Base-by-base conservation (phyloP, 2,113 vertebrate genomes). In the Hippopotamus amphibius region DNA sequence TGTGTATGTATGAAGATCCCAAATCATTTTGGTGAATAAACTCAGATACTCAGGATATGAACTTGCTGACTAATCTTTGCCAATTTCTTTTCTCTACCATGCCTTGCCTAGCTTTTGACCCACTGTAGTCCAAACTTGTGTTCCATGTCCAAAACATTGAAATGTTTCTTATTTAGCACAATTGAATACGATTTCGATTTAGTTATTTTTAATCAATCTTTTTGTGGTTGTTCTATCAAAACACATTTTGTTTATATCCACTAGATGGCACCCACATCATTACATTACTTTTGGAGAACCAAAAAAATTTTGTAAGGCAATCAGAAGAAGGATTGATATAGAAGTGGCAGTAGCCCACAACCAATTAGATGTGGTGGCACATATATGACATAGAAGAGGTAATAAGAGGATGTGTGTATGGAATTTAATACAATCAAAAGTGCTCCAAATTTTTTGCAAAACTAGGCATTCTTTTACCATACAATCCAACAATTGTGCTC, bases 21-120 rank as follows among this genome's bases (percentile, higher is more conserved):
- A 66, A 72, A 84, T 79, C 22, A 82, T n/a, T 48, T 71, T 59
- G 7, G 13, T 94, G n/a, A 88, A 84, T 66, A 69, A 50, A 94
- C 74, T 71, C 33, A 57, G 76, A 80, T 66, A 63, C 57, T 82
- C 19, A 57, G 24, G 11, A 76, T 10, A 41, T 69, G 48, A 50
- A 77, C 28, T 30, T 63, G 37, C 28, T 55, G 21, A n/a, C 46
- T 69, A 57, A 33, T 28, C 4, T 82, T 76, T 90, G 50, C 76
- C 71, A 14, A 30, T 86, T 50, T 50, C 26, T 57, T 84, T 53
- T 53, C 33, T 48, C n/a, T 89, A 65, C 24, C 3, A 13, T 71
- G 3, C 3, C 7, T 57, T 7, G 24, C 19, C 41, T 46, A 57
- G 7, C 33, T 57, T 48, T 5, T 50, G 19, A 65, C 43, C 55